These are phyloP conservation scores for Sphaerodactylus townsendi DNA, from an alignment of 2,113 vertebrate species.

Conservation along the genomic window DNA sequence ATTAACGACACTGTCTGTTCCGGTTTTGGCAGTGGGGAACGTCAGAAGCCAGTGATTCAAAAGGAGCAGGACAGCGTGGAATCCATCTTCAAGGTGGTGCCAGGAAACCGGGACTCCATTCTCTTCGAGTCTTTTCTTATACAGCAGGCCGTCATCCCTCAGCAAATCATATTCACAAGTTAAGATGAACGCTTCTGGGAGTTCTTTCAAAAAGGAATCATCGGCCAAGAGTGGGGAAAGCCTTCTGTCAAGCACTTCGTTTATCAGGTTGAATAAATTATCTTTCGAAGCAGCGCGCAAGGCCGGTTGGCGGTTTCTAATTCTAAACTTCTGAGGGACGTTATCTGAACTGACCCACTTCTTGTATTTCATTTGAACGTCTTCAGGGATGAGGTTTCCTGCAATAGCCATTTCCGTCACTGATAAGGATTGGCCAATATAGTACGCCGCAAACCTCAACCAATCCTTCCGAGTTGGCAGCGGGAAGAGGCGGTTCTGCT, in stretches of 20 bases:
- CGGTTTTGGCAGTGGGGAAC: too few species aligned
- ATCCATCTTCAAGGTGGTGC: neutral
- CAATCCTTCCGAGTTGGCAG: slow-evolving; percentile 7
- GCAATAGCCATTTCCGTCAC: slow-evolving; percentile 69
- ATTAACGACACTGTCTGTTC: too few species aligned
- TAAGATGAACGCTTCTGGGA: neutral
- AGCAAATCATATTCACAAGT: neutral
- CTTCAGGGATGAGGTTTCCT: slow-evolving; percentile 71
- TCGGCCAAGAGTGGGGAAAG: neutral
- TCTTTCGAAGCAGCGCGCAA: slow-evolving; percentile 55
- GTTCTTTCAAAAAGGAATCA: neutral
- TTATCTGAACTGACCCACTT: slow-evolving; percentile 80
- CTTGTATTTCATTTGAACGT: slow-evolving; percentile 71
- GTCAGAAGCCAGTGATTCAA: too few species aligned
- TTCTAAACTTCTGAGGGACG: slow-evolving; percentile 74
- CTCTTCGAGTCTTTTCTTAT: neutral
- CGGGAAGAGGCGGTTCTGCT: slow-evolving; percentile 82
- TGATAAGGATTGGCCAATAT: slow-evolving; percentile 67
- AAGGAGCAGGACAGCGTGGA: neutral
- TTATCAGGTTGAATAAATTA: slow-evolving; percentile 66
- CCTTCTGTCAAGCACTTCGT: slow-evolving; percentile 41
- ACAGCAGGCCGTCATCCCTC: neutral
- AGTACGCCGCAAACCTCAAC: slow-evolving; percentile 68
- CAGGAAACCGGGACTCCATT: neutral
- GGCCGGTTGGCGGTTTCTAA: slow-evolving; percentile 44